Percentiles rank a stretch among this genome's conserved stretches.
Evolutionary conservation across 2,113 vertebrate species (phyloP).

Genomic region (Percopsis transmontana): DNA sequence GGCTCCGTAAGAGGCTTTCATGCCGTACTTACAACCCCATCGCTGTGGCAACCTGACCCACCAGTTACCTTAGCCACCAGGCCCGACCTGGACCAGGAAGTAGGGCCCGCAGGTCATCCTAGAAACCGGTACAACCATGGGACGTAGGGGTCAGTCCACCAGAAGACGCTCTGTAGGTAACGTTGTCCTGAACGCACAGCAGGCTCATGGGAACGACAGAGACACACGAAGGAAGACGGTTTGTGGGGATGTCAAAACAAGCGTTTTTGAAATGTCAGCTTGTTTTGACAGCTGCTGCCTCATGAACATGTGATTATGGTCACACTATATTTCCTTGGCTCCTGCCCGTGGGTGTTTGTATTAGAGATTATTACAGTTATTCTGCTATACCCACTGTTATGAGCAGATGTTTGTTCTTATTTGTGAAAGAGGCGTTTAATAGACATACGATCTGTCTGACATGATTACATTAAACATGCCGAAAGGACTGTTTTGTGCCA

Average conservation of each 20-base stretch:
- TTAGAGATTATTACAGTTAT: slow-evolving; percentile 24
- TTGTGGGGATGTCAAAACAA: too few relatives aligned
- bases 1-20: slow-evolving; percentile 70
- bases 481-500: slow-evolving; percentile 10
- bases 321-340: slow-evolving; percentile 9
- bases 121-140: slow-evolving; percentile 56
- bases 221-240: neutral
- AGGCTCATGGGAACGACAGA: neutral
- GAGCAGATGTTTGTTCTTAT: slow-evolving; percentile 28
- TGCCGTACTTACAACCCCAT: slow-evolving; percentile 36
- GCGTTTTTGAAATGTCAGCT: too few relatives aligned
- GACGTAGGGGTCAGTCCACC: slow-evolving; percentile 28
- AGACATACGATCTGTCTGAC: slow-evolving; percentile 5
- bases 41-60: slow-evolving; percentile 44
- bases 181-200: slow-evolving; percentile 28
- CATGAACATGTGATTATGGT: slow-evolving; percentile 7
- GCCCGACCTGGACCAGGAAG: slow-evolving; percentile 21
- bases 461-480: slow-evolving; percentile 25
- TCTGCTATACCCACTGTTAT: slow-evolving; percentile 26
- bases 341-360: slow-evolving; percentile 8
- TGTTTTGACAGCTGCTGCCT: slow-evolving; percentile 12
- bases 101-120: slow-evolving; percentile 27
- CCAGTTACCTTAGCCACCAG: slow-evolving; percentile 13
- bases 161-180: slow-evolving; percentile 71
- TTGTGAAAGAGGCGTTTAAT: slow-evolving; percentile 11